phyloP scores from a whole-genome alignment of 2,113 vertebrate species.

The Oxygymnocypris stewartii region DNA sequence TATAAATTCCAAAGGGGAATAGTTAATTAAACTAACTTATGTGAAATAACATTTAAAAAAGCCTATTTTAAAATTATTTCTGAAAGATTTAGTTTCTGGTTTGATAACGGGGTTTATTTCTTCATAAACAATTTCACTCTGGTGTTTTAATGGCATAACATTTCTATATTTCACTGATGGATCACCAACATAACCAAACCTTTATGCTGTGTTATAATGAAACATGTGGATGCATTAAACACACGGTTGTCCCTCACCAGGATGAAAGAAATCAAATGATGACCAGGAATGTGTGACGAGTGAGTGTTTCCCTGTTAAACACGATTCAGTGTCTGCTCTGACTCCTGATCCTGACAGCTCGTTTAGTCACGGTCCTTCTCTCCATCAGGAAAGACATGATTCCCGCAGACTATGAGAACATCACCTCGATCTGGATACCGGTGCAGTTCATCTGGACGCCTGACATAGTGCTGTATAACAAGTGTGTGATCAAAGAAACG shows the following conservation, averaged over 20 bases:
- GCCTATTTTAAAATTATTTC: too few relatives aligned
- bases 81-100: too few relatives aligned
- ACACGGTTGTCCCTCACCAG: background rate
- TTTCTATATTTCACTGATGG: background rate
- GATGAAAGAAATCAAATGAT: conserved; percentile 4
- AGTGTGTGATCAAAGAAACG: conserved; percentile 68
- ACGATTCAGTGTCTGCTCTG: background rate
- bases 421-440: conserved; percentile 82
- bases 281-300: background rate
- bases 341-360: background rate
- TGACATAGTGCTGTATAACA: conserved; percentile 86
- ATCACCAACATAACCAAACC: background rate
- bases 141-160: too few relatives aligned
- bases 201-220: background rate
- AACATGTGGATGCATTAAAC: background rate
- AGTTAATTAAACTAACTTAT: too few relatives aligned
- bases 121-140: too few relatives aligned
- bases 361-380: background rate
- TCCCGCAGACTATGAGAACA: conserved; percentile 78
- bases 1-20: too few relatives aligned
- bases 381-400: conserved; percentile 79
- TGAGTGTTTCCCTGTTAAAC: background rate
- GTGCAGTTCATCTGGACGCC: conserved; percentile 85
- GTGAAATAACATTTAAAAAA: too few relatives aligned
- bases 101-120: too few relatives aligned